Conservation (phyloP, 2,113 vertebrate species). For the Megaceryle torquata region DNA sequence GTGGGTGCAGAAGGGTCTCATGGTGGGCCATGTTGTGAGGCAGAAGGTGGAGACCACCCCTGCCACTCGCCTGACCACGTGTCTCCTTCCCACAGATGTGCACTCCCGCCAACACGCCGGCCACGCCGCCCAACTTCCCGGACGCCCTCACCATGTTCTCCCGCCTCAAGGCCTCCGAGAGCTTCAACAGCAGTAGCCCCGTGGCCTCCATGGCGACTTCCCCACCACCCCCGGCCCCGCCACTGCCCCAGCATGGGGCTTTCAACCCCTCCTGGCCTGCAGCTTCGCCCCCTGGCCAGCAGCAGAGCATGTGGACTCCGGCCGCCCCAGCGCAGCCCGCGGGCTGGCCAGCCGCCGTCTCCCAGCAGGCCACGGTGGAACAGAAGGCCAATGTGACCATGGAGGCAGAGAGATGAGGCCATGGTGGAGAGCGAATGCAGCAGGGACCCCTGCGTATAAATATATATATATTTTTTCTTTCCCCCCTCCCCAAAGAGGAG, state of each 20-base stretch:
- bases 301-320: slow-evolving; percentile 88
- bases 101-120: slow-evolving; percentile 96
- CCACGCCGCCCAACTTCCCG: slow-evolving; percentile 95
- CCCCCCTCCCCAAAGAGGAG: slow-evolving; percentile 7
- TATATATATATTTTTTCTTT: neutral
- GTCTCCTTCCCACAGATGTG: slow-evolving; percentile 86
- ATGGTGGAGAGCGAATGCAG: slow-evolving; percentile 25
- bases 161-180: slow-evolving; percentile 93
- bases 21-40: neutral
- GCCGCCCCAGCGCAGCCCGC: slow-evolving; percentile 78
- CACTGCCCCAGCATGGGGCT: slow-evolving; percentile 72
- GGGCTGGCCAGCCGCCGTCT: slow-evolving; percentile 84
- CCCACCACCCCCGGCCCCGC: slow-evolving; percentile 82
- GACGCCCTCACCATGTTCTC: slow-evolving; percentile 97
- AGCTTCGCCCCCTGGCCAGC: slow-evolving; percentile 81
- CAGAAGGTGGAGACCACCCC: neutral
- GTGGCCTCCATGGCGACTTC: slow-evolving; percentile 86
- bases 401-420: slow-evolving; percentile 97
- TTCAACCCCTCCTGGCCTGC: slow-evolving; percentile 82
- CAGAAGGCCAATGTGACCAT: slow-evolving; percentile 90
- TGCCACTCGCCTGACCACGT: neutral
- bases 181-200: slow-evolving; percentile 81
- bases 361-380: slow-evolving; percentile 82
- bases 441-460: slow-evolving; percentile 52
- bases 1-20: neutral